Conservation (phyloP, 2,113 vertebrate genomes). For the Antechinus flavipes region DNA sequence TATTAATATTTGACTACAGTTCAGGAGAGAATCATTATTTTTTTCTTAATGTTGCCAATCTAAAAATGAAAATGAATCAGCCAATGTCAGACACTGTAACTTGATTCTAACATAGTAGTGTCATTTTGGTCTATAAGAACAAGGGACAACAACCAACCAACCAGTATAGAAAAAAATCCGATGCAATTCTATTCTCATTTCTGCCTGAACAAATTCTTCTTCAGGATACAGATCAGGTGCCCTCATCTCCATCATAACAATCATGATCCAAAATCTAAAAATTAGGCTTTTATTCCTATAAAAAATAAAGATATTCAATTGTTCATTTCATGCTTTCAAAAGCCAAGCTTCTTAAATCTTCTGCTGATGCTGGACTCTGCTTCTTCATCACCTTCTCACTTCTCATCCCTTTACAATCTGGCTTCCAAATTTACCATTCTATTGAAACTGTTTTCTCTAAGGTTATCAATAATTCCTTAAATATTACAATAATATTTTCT, state of each 20-base stretch:
- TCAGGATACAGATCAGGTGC: no score
- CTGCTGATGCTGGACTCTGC: neutral
- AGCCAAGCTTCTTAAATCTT: neutral
- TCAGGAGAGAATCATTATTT: neutral
- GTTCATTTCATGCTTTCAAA: neutral
- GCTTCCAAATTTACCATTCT: slow-evolving; percentile 14
- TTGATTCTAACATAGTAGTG: no score
- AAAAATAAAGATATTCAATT: neutral
- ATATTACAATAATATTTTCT: neutral
- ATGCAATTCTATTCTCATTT: no score
- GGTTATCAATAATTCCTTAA: neutral
- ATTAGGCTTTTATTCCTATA: no score
- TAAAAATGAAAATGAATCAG: neutral
- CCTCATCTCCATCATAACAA: no score
- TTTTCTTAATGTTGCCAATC: neutral
- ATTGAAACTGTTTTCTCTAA: neutral
- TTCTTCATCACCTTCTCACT: neutral
- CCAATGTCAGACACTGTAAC: no score
- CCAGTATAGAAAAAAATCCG: no score
- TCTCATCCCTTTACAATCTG: neutral
- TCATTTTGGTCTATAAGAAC: no score
- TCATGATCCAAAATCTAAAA: no score
- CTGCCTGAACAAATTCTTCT: no score
- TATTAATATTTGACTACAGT: neutral
- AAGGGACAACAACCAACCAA: no score